These are phyloP conservation scores for Tachina fera DNA, from an alignment of 2,888 invertebrate genomes.

Conservation along the genomic window DNA sequence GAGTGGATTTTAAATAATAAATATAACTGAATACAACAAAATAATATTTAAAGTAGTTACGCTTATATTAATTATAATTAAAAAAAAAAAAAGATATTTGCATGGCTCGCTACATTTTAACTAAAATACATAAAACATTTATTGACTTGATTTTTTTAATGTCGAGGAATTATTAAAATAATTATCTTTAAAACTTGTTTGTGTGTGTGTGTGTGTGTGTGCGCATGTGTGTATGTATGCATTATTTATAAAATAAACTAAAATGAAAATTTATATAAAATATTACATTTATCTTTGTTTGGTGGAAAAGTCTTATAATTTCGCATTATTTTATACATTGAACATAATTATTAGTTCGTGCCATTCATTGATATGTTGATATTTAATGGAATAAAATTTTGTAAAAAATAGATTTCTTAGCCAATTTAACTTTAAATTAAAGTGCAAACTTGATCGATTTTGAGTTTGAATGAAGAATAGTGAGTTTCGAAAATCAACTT, in stretches of 20 bases:
- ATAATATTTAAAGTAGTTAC: slow-evolving; percentile 39
- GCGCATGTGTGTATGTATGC: slow-evolving; percentile 9
- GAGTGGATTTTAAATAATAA: slow-evolving; percentile 11
- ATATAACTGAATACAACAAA: slow-evolving; percentile 37
- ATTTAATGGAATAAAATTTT: slow-evolving; percentile 20
- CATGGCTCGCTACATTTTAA: slow-evolving; percentile 34
- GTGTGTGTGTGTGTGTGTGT: too few relatives aligned
- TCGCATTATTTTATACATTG: slow-evolving; percentile 52
- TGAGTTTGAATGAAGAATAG: not conserved
- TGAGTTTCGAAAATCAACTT: not conserved
- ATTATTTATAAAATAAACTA: slow-evolving; percentile 45
- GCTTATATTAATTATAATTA: slow-evolving; percentile 29
- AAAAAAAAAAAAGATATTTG: slow-evolving; percentile 37
- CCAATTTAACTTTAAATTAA: not conserved
- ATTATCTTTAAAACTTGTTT: slow-evolving; percentile 16
- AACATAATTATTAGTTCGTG: not conserved
- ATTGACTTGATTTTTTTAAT: slow-evolving; percentile 44
- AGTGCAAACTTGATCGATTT: slow-evolving; percentile 2
- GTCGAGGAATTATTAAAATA: slow-evolving; percentile 40
- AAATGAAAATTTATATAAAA: slow-evolving; percentile 56
- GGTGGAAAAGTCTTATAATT: slow-evolving; percentile 75
- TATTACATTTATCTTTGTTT: slow-evolving; percentile 72
- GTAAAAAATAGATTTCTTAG: not conserved
- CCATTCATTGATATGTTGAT: not conserved
- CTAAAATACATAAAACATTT: slow-evolving; percentile 28